Percentiles rank a stretch among this genome's conserved stretches.
Evolutionary conservation across 2,113 vertebrate genomes (phyloP).

Genomic region (Neotoma lepida): DNA sequence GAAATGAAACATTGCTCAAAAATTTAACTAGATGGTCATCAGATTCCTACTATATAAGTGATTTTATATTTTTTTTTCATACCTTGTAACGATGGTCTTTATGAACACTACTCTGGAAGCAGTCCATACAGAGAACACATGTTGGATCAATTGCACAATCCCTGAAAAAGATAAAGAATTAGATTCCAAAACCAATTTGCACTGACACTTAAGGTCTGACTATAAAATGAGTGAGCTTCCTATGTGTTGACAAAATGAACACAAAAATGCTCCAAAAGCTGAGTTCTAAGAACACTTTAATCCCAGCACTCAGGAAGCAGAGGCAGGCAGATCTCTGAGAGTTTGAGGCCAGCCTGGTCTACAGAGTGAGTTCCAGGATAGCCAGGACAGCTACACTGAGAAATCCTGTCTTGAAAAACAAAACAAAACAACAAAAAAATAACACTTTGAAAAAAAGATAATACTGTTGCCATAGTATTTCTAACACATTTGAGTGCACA

Average conservation of each 20-base stretch:
- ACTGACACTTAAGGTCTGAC: conserved; percentile 38
- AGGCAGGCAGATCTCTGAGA: neutral
- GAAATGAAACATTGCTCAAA: conserved; percentile 18
- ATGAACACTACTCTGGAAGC: conserved; percentile 98
- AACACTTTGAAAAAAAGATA: neutral
- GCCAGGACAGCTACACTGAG: neutral
- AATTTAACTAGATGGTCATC: conserved; percentile 10
- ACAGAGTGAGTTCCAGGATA: neutral
- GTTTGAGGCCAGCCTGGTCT: neutral
- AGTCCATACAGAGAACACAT: conserved; percentile 98
- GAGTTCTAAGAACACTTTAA: conserved; percentile 22
- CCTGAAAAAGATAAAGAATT: conserved; percentile 87
- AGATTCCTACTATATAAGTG: conserved; percentile 15
- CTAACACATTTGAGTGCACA: conserved; percentile 2
- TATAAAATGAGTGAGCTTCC: conserved; percentile 48
- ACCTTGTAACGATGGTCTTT: conserved; percentile 98
- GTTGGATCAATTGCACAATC: conserved; percentile 99
- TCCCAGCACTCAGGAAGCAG: neutral
- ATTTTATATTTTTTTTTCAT: conserved; percentile 69
- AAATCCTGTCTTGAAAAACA: neutral
- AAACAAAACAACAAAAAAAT: conserved; percentile 17
- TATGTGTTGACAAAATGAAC: neutral
- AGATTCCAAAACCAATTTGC: conserved; percentile 47
- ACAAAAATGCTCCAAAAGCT: conserved; percentile 47
- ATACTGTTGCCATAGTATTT: neutral